Evolutionary conservation across 2,113 vertebrate species (phyloP), one percentile per base, ranked within the genome.

Genomic region (Engraulis encrasicolus): DNA sequence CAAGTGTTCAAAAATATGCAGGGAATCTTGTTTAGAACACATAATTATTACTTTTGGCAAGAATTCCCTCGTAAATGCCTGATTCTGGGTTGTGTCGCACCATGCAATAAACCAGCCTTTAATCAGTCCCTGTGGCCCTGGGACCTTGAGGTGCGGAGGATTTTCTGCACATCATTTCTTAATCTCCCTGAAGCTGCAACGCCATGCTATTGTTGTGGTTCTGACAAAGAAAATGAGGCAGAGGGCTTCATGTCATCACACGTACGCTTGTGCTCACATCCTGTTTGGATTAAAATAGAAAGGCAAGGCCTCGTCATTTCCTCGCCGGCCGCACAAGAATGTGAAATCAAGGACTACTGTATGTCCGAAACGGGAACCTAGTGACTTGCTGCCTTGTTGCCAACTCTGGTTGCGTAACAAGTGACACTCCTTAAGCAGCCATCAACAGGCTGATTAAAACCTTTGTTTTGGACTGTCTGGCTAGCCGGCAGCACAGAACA

Each of bases 41-140:
- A 85, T 92, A 90, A 92, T 93, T 91, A 88, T 86, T 78, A 79
- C 91, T 82, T 92, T 90, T 78, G 88, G 91, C 84, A 86, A 89
- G 80, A 71, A 74, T 31, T 74, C 4, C 14, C 12, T 15, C 31
- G 23, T 34, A 17, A 74, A 31, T 74, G 66, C 17, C 66, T 74
- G 66, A 12, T 74, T 45, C 9, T 45, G 40, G 40, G 40, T 45
- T 45, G 9, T 45, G 40, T 45, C 31, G 14, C 58, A 34, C 66
- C 31, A 3, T 34, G 31, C 27, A 14, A 74, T 74, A 14, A 74
- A 74, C 31, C 27, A 31, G 31, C 66, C 66, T 74, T 27, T n/a
- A 61, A n/a, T 61, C 1, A 27, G n/a, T n/a, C n/a, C 9, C 31
- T 74, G 66, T 14, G 12, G 66, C n/a, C 58, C 6, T 27, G n/a